Conservation (phyloP, 2,797 vertebrate species). For the Garrulus glandarius region DNA sequence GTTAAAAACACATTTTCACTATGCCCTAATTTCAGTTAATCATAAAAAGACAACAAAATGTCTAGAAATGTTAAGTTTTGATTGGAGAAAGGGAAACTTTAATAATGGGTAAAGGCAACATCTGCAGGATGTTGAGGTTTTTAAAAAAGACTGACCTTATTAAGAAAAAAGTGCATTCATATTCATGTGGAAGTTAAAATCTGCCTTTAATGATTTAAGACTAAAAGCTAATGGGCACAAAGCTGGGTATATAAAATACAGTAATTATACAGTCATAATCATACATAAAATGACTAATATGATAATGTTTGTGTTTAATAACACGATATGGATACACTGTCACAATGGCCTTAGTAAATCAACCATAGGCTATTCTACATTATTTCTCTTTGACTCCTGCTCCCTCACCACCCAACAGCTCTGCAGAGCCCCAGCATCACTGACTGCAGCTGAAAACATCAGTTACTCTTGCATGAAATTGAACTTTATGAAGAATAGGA, state of each 20-base stretch:
- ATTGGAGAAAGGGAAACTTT: background rate
- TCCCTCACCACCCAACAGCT: conserved; percentile 4
- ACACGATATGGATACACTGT: background rate
- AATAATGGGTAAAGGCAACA: background rate
- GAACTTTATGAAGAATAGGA: conserved; percentile 61
- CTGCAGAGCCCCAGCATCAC: conserved; percentile 21
- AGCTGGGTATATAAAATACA: background rate
- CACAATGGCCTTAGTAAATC: background rate
- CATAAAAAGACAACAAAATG: background rate
- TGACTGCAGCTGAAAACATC: conserved; percentile 56
- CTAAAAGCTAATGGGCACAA: background rate
- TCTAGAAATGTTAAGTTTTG: background rate
- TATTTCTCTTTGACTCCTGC: conserved; percentile 16
- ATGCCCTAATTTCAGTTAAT: background rate
- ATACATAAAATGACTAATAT: background rate
- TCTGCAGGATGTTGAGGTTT: background rate
- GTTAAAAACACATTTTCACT: background rate
- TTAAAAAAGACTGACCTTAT: background rate
- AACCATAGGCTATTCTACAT: background rate
- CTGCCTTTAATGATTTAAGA: background rate
- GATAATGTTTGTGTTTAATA: background rate
- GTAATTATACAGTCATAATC: background rate
- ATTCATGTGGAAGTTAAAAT: background rate
- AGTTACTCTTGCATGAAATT: conserved; percentile 69
- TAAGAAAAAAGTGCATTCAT: background rate